phyloP scores from a whole-genome alignment of 2,797 vertebrate species.

The Rallus crepitans region DNA sequence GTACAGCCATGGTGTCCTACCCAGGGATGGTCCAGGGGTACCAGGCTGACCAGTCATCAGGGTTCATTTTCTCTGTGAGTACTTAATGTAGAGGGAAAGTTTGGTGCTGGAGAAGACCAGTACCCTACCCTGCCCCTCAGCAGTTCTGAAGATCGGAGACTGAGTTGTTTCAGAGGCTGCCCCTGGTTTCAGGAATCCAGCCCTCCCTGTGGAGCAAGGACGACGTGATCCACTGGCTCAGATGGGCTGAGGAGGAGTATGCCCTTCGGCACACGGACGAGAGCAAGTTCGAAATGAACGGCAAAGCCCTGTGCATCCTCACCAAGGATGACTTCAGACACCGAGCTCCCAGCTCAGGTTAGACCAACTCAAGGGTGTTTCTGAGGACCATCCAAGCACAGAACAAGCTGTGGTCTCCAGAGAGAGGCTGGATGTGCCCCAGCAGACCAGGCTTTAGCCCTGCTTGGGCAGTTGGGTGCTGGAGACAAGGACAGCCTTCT shows the following conservation, averaged over 20 bases:
- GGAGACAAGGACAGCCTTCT: neutral
- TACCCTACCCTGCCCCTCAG: neutral
- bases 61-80: neutral
- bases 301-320: conserved; percentile 90
- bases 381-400: neutral
- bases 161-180: neutral
- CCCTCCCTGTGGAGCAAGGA: conserved; percentile 92
- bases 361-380: neutral
- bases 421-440: neutral
- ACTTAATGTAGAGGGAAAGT: neutral
- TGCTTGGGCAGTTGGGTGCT: neutral
- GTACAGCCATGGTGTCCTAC: neutral
- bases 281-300: conserved; percentile 90
- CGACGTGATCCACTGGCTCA: conserved; percentile 90
- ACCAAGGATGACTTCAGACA: conserved; percentile 93
- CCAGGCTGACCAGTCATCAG: neutral
- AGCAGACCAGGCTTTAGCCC: neutral
- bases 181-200: conserved; percentile 86
- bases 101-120: neutral
- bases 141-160: neutral
- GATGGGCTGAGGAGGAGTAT: conserved; percentile 91
- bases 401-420: neutral
- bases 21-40: neutral
- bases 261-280: conserved; percentile 80
- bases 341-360: conserved; percentile 90